Base-by-base conservation (phyloP, 1,140 invertebrate species). In the Papilio machaon region DNA sequence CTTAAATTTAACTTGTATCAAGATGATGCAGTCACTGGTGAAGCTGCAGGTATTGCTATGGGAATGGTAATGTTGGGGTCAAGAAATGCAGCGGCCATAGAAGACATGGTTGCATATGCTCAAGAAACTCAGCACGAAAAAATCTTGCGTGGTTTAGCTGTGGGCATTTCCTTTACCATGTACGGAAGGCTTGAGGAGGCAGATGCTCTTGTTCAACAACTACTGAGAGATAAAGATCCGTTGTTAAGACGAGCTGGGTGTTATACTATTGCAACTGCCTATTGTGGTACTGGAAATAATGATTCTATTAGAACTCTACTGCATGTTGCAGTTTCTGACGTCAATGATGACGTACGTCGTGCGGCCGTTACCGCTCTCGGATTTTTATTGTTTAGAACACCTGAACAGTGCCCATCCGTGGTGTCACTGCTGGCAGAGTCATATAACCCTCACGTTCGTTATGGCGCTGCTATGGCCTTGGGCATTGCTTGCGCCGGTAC, bases 391-490 rank as follows among this genome's bases (percentile, higher is more conserved):
- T 99, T 99, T 95, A 97, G 98, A 90, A 99, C 98, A 3, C 99
- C 99, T 2, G 99, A 99, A 89, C 99, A 99, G 91, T 99, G 99
- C 89, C 99, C 99, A 0, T 98, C 98, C 86, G 98, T 99, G 3
- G 99, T 99, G 0, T 99, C 98, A 2, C 95, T 99, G 0, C 92
- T 99, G 47, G 99, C 99, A 0, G 99, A 99, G 92, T 99, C 99
- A 83, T 99, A 99, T 95, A 99, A 99, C 94, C 99, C 99, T 15
- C 99, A 99, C 93, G 99, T 99, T 0, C 96, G 99, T 76, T 99
- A 99, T 93, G 99, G 99, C 58, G 99, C 99, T 15, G 99, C 99
- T 10, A 99, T 99, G 98, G 99, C 99, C 13, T 93, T 99, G 75
- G 99, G 99, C 80, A 99, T 99, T 84, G 99, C 99, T 3, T 99